Percentiles rank a stretch among this genome's conserved stretches.
phyloP scores from a whole-genome alignment of 2,113 vertebrate genomes.

The Sinocyclocheilus grahami region DNA sequence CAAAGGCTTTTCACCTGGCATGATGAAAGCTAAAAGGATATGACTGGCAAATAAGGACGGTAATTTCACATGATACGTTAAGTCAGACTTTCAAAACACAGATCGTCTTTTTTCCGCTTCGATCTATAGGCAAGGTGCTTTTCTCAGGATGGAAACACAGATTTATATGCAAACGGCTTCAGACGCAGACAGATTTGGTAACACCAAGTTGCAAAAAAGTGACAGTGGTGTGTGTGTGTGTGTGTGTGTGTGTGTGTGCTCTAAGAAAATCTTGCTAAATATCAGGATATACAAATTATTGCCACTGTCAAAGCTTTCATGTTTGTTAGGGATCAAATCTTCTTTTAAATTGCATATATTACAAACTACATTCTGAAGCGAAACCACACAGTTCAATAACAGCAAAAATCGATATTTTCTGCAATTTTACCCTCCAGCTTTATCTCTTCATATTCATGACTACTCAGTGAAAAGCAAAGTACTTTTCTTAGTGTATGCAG shows the following conservation, averaged over 20 bases:
- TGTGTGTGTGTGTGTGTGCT: not conserved
- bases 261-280: conserved; percentile 21
- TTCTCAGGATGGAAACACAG: conserved; percentile 49
- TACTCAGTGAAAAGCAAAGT: conserved; percentile 43
- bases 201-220: conserved; percentile 32
- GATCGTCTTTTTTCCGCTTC: conserved; percentile 44
- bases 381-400: conserved; percentile 20
- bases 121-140: conserved; percentile 59
- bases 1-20: conserved; percentile 68
- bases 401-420: conserved; percentile 26
- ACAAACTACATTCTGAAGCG: conserved; percentile 43
- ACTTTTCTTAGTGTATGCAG: conserved; percentile 43
- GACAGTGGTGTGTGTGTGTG: conserved; percentile 7
- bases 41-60: conserved; percentile 63
- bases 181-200: conserved; percentile 29
- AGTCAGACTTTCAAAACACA: conserved; percentile 66
- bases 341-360: conserved; percentile 59
- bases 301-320: conserved; percentile 44
- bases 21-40: conserved; percentile 71
- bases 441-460: not conserved
- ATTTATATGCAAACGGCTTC: conserved; percentile 31
- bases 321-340: not conserved
- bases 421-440: not conserved
- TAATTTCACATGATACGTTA: conserved; percentile 46
- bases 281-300: conserved; percentile 43